Evolutionary conservation across 2,797 vertebrate species (phyloP), one percentile per base, ranked within the genome.

Genomic region (Trichosurus vulpecula): DNA sequence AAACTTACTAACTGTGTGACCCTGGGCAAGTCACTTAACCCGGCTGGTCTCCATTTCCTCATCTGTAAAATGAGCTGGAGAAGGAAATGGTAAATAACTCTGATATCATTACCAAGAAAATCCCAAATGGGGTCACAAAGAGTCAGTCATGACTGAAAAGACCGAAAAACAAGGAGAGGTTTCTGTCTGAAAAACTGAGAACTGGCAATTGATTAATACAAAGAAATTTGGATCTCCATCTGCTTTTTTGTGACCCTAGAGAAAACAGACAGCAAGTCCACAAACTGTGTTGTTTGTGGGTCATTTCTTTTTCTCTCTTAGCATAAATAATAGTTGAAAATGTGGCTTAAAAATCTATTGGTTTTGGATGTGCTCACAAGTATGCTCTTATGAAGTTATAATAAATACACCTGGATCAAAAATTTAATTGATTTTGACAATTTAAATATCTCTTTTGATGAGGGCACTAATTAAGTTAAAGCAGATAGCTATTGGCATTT

Each of bases 351-450:
- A 74, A 74, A 66, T 58, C 30, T 61, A 13, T 41, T n/a, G 41
- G n/a, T 74, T 66, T 66, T n/a, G 35, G 31, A 66, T 6, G 94
- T n/a, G 6, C 29, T 93, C 90, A 93, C 92, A 54, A 8, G 54
- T 27, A 52, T 52, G 29, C 27, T 81, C 93, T 94, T 51, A 35
- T 94, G 89, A n/a, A 29, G 19, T 35, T 92, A 90, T 47, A 92
- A 53, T 91, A 57, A 47, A 90, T 41, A 66, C 35, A 91, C 6
- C 27, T 95, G 53, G 94, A 56, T 90, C 6, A 91, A 13, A 16
- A 54, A 81, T 47, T 6, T 91, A 93, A 92, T 2, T 22, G 25
- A 66, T 66, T 90, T 81, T 61, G 31, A 95, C 96, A 94, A 19
- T 89, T 19, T 87, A 93, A 58, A 66, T 16, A 89, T 3, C 30